Percentiles rank a stretch among this genome's conserved stretches.
Evolutionary conservation across 1,140 invertebrate genomes (phyloP).

Genomic region (Nebria ingens): DNA sequence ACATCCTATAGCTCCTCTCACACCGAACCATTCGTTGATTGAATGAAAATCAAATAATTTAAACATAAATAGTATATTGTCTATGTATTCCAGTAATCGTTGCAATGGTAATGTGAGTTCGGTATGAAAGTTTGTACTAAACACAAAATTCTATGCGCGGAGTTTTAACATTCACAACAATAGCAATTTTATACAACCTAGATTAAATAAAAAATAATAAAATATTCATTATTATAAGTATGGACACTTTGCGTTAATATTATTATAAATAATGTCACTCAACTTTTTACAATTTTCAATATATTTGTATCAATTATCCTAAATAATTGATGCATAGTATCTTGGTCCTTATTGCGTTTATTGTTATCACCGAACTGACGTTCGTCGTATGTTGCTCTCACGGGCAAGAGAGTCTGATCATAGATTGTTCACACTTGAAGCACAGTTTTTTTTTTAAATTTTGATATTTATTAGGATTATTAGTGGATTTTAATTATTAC

Average conservation of each 20-base stretch:
- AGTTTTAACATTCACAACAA: background rate
- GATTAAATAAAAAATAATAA: slow-evolving; percentile 3
- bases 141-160: background rate
- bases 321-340: background rate
- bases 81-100: background rate
- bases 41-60: too few relatives aligned
- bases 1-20: too few relatives aligned
- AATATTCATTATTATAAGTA: slow-evolving; percentile 2
- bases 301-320: background rate
- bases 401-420: background rate
- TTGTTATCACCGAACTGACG: background rate
- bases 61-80: too few relatives aligned
- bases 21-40: too few relatives aligned
- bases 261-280: background rate
- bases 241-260: background rate
- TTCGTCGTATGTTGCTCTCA: too few relatives aligned
- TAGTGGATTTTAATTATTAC: slow-evolving; percentile 4
- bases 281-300: background rate
- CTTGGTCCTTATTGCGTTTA: slow-evolving; percentile 4
- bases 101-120: background rate
- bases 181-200: background rate
- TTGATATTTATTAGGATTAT: background rate
- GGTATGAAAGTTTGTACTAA: background rate
- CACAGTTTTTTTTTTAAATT: background rate
- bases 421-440: background rate